Base-by-base conservation (phyloP, 2,113 vertebrate species). In the Semnornis frantzii region DNA sequence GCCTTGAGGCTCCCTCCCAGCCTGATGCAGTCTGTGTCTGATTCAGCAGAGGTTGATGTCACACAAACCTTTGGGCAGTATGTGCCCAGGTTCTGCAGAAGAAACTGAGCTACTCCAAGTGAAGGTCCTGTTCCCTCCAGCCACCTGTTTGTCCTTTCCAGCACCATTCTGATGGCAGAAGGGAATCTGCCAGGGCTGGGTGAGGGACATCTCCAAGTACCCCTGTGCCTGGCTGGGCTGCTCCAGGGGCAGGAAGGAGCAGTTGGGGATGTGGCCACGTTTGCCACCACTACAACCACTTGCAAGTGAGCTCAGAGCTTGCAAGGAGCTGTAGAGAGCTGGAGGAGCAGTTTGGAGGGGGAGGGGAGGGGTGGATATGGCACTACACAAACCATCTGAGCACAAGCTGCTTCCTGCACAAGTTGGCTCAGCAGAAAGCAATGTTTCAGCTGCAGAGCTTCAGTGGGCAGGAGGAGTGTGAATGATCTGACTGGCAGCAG, bases 401-500 rank as follows among this genome's bases (percentile, higher is more conserved):
- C 13, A 1, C 59, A 90, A 69, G 69, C 76, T 92, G 90, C 63
- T 66, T 33, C 68, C 57, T 31, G 46, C 60, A 10, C 2, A 10
- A 58, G 69, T 83, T 89, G 52, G 82, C 92, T 95, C 78, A 60
- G 80, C 46, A 83, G 62, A 83, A 57, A 15, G 69, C 83, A 95
- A 37, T 81, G n/a, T 92, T 94, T 70, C 9, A 0, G 66, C 57
- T 83, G 77, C 44, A 83, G 64, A 3, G 5, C 73, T 82, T 82
- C 64, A 57, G 77, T 64, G 83, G 77, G 83, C 80, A 90, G 1
- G 57, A 74, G 80, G 77, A 73, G 83, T 90, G 89, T 71, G 91
- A 90, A 90, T 77, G 48, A 46, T 39, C 68, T 90, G 80, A 74
- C 76, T 80, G 21, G 14, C 80, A 94, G 82, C 88, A 95, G 92